phyloP scores from a whole-genome alignment of 2,113 vertebrate genomes.

The Leucopsar rothschildi region DNA sequence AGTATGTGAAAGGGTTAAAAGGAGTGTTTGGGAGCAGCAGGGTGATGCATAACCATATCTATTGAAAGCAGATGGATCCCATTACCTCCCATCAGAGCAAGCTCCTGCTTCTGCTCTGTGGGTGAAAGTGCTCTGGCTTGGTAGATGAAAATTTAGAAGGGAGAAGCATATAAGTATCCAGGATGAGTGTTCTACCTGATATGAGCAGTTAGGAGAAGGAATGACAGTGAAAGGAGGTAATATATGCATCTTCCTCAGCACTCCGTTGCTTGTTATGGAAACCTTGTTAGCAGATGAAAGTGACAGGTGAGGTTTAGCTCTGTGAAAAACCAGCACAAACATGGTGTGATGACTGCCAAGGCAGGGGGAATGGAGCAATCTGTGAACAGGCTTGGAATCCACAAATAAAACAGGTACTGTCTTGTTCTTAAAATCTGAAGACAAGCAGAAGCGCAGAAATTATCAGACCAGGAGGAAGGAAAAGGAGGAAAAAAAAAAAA shows the following conservation, averaged over 20 bases:
- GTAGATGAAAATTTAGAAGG: not conserved
- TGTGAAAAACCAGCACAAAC: not conserved
- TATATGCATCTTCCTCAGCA: not conserved
- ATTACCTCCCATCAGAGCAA: not conserved
- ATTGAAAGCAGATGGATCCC: not conserved
- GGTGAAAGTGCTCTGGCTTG: not conserved
- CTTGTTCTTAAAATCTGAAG: not conserved
- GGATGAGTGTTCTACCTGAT: not conserved
- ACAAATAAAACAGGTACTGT: not conserved
- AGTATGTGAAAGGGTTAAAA: not conserved
- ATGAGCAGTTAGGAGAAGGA: slow-evolving; percentile 1
- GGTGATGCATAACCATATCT: not conserved
- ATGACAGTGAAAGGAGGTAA: slow-evolving; percentile 18
- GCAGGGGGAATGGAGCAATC: not conserved
- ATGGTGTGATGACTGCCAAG: not conserved
- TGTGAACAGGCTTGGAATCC: not conserved
- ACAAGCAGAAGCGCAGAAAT: not conserved
- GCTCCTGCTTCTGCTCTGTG: not conserved
- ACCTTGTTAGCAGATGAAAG: slow-evolving; percentile 45
- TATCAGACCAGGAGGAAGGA: not conserved
- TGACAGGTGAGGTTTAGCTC: slow-evolving; percentile 29
- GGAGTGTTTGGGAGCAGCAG: not conserved
- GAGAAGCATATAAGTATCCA: not conserved
- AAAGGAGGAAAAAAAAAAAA: not conserved
- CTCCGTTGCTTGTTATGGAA: slow-evolving; percentile 15